phyloP scores from a whole-genome alignment of 2,888 invertebrate genomes.

The Morpho helenor region DNA sequence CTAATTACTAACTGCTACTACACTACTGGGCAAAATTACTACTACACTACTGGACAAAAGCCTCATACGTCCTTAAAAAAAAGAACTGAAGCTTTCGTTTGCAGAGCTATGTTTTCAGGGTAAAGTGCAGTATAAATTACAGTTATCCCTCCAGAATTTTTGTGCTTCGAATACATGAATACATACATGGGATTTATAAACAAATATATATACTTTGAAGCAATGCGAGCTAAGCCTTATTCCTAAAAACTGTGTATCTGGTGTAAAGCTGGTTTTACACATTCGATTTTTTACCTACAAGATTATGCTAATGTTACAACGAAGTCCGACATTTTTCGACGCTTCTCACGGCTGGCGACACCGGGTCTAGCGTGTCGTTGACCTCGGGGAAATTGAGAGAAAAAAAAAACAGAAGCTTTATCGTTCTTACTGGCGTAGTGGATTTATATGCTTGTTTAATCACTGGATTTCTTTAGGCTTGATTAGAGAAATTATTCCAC shows the following conservation, averaged over 20 bases:
- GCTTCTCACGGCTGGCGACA: conserved; percentile 67
- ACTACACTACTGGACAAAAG: too few relatives aligned
- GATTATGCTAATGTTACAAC: conserved; percentile 61
- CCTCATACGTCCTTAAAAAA: too few relatives aligned
- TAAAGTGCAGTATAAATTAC: too few relatives aligned
- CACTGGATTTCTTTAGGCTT: conserved; percentile 13
- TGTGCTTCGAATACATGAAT: too few relatives aligned
- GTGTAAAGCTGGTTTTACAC: conserved; percentile 27
- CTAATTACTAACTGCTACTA: too few relatives aligned
- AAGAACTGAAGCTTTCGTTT: too few relatives aligned
- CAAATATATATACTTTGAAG: background rate
- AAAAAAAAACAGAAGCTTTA: conserved; percentile 29
- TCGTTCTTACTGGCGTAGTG: conserved; percentile 23
- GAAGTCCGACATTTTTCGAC: conserved; percentile 50
- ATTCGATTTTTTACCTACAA: conserved; percentile 52
- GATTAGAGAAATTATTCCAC: background rate
- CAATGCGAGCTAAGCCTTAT: conserved; percentile 1
- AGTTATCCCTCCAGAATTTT: background rate
- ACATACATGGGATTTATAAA: too few relatives aligned
- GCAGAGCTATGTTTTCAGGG: too few relatives aligned
- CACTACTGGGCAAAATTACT: too few relatives aligned
- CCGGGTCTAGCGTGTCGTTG: conserved; percentile 62
- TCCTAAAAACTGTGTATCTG: conserved; percentile 5
- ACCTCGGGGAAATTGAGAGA: conserved; percentile 41
- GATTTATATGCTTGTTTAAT: conserved; percentile 20